Evolutionary conservation across 2,888 invertebrate species (phyloP).

Genomic region (Stictocephala bisonia): DNA sequence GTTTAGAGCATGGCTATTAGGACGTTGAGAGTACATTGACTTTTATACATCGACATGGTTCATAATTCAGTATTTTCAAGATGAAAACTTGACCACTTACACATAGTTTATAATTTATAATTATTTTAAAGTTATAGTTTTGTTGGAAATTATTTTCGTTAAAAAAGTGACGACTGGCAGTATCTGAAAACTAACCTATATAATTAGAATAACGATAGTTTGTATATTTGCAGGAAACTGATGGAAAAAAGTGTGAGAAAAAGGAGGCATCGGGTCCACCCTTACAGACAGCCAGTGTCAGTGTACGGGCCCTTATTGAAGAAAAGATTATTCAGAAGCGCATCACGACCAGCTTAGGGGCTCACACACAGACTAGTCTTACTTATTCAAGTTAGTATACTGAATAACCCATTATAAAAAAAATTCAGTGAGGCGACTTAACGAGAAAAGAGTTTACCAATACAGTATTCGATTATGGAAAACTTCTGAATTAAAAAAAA

Average conservation of each 20-base stretch:
- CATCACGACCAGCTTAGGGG: conserved; percentile 53
- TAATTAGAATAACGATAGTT: background rate
- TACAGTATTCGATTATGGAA: no score
- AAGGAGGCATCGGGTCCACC: conserved; percentile 86
- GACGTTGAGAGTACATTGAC: no score
- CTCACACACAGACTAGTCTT: conserved; percentile 51
- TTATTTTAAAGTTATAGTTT: no score
- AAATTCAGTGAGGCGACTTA: no score
- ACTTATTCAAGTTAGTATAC: conserved; percentile 49
- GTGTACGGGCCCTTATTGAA: conserved; percentile 89
- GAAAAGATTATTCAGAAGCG: conserved; percentile 93
- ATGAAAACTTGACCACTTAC: no score
- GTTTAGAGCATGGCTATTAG: no score
- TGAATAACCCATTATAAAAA: no score
- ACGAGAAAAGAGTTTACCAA: no score
- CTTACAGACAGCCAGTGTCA: conserved; percentile 91
- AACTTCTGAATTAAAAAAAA: no score
- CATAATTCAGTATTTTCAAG: no score
- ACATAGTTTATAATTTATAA: no score
- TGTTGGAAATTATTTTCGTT: background rate
- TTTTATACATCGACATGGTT: no score
- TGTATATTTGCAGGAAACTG: conserved; percentile 74
- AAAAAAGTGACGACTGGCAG: background rate
- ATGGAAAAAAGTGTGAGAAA: conserved; percentile 87
- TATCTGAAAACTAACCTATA: background rate